Evolutionary conservation across 2,113 vertebrate genomes (phyloP).

Genomic region (Heloderma charlesbogerti): DNA sequence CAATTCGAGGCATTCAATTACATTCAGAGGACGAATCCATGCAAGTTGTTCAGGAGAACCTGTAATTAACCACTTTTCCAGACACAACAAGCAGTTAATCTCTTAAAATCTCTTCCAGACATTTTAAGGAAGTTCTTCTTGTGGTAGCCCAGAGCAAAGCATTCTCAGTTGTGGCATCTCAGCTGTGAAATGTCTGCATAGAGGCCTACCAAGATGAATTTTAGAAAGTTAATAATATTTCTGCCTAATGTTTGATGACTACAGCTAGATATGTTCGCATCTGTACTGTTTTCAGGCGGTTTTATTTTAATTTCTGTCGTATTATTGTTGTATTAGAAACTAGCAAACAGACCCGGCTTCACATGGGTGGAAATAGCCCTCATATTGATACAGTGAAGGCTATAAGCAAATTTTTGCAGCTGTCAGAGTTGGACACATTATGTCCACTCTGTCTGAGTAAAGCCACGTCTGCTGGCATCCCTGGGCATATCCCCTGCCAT

Average conservation of each 20-base stretch:
- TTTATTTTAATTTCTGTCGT: neutral
- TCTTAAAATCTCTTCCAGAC: neutral
- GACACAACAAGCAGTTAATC: too few relatives aligned
- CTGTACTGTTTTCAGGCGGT: neutral
- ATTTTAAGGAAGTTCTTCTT: neutral
- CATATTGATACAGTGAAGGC: too few relatives aligned
- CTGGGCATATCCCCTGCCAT: too few relatives aligned
- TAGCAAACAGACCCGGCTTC: too few relatives aligned
- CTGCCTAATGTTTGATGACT: neutral
- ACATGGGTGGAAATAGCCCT: too few relatives aligned
- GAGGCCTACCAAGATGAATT: neutral
- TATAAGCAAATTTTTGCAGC: too few relatives aligned
- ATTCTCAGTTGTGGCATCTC: neutral
- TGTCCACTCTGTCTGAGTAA: too few relatives aligned
- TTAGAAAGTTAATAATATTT: neutral
- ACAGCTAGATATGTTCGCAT: neutral
- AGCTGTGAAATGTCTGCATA: neutral
- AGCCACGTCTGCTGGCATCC: too few relatives aligned
- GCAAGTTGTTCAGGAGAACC: neutral
- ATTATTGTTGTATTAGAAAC: neutral
- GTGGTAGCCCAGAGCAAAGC: neutral
- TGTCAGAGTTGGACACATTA: too few relatives aligned
- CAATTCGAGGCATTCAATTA: neutral
- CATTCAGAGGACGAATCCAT: neutral
- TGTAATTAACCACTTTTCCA: neutral